A percentile compares a stretch with the other conserved stretches of the same genome.
Evolutionary conservation across 2,888 invertebrate species (phyloP).

Genomic region (Xanthostigma xanthostigma): DNA sequence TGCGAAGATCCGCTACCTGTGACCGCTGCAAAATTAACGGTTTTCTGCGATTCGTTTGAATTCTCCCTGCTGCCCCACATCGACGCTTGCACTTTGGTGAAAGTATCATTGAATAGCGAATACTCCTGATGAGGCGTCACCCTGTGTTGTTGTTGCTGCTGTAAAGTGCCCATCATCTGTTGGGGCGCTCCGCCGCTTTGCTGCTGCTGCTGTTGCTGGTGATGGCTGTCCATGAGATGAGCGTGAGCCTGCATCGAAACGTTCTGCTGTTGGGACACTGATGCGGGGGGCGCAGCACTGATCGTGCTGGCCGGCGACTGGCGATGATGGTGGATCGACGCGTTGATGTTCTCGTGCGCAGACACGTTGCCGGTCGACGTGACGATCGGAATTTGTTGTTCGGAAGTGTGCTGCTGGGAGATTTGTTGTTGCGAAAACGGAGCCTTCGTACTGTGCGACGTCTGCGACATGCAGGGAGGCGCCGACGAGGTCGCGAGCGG

Average conservation of each 20-base stretch:
- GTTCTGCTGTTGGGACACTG: constrained; percentile 13
- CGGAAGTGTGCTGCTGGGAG: constrained; percentile 20
- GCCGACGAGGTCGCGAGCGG: constrained; percentile 21
- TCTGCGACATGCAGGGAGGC: constrained; percentile 14
- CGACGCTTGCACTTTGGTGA: constrained; percentile 46
- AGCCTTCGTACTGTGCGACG: constrained; percentile 7
- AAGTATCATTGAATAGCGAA: constrained; percentile 72
- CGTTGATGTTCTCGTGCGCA: constrained; percentile 21
- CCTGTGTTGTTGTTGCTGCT: constrained; percentile 5
- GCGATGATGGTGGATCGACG: constrained; percentile 16
- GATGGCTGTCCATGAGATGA: constrained; percentile 22
- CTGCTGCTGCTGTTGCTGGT: constrained; percentile 16
- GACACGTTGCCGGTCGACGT: constrained; percentile 24
- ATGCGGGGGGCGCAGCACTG: constrained; percentile 13
- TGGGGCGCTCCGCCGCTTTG: constrained; percentile 20
- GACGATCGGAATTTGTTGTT: constrained; percentile 13
- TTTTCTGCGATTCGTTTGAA: constrained; percentile 32
- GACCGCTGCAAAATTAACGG: constrained; percentile 58
- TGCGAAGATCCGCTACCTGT: constrained; percentile 36
- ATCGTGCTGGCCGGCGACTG: constrained; percentile 23
- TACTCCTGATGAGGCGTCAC: constrained; percentile 51
- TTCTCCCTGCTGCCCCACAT: constrained; percentile 43
- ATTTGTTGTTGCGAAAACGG: constrained; percentile 22
- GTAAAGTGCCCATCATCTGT: constrained; percentile 20
- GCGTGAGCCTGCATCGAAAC: constrained; percentile 18